Percentiles rank a stretch among this genome's conserved stretches.
Conservation (phyloP, 2,888 invertebrate genomes). For the Mimas tiliae region DNA sequence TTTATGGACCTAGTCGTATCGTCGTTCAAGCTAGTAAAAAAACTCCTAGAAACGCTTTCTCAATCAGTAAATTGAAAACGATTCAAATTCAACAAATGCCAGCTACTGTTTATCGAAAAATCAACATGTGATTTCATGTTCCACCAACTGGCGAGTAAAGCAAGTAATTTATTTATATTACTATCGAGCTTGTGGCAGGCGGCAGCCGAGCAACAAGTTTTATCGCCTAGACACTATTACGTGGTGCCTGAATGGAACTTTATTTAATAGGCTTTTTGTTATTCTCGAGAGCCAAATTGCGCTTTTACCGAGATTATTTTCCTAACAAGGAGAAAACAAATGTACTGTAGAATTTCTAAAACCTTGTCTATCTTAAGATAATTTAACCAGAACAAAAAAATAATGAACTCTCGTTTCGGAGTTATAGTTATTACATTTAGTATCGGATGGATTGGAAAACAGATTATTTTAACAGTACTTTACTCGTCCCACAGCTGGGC, state of each 20-base stretch:
- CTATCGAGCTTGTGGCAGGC: constrained; percentile 7
- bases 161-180: constrained; percentile 8
- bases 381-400: neutral
- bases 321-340: neutral
- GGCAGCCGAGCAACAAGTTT: constrained; percentile 19
- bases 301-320: neutral
- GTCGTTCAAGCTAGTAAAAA: no score
- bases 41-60: no score
- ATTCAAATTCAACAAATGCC: no score
- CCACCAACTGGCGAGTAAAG: neutral
- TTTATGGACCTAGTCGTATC: no score
- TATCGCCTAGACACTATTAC: constrained; percentile 11
- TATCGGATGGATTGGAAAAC: no score
- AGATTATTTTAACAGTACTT: no score
- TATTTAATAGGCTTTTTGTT: neutral
- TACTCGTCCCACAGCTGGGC: no score
- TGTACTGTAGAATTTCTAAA: neutral
- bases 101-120: no score
- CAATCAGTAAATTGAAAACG: no score
- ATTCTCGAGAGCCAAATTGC: neutral
- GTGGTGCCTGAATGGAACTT: constrained; percentile 1
- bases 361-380: neutral
- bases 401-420: no score
- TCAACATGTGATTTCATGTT: neutral
- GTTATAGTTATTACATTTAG: no score